phyloP scores from a whole-genome alignment of 2,888 invertebrate species.

The Ganaspis brasiliensis region DNA sequence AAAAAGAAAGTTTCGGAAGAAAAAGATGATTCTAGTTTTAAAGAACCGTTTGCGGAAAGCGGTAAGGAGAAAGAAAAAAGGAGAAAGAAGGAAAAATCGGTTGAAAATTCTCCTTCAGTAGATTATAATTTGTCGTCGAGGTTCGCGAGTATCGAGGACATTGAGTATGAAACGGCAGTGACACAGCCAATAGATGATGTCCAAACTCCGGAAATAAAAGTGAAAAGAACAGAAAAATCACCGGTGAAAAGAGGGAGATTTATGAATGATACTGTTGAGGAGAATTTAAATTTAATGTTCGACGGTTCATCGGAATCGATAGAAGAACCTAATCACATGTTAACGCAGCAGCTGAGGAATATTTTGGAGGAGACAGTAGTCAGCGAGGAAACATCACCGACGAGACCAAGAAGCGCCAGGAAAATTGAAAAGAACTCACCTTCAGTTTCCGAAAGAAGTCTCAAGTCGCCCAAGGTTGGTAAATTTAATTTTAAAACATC shows the following conservation, averaged over 20 bases:
- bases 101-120: conserved; percentile 29
- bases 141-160: conserved; percentile 47
- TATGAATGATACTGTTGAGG: conserved; percentile 65
- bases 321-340: conserved; percentile 61
- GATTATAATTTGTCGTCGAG: conserved; percentile 46
- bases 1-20: no score
- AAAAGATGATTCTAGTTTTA: no score
- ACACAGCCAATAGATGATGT: conserved; percentile 54
- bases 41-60: no score
- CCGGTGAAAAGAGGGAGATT: conserved; percentile 38
- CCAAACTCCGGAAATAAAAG: conserved; percentile 1
- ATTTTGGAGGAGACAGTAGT: conserved; percentile 68
- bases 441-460: background rate
- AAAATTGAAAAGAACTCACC: background rate
- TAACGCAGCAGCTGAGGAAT: conserved; percentile 71
- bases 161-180: conserved; percentile 62
- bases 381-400: conserved; percentile 27
- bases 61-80: no score
- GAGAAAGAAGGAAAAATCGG: no score
- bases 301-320: conserved; percentile 58
- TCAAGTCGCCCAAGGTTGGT: conserved; percentile 21
- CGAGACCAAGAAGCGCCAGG: conserved; percentile 24
- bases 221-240: conserved; percentile 23
- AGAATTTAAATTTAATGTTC: conserved; percentile 69
- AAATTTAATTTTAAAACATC: conserved; percentile 35